A percentile compares a stretch with the other conserved stretches of the same genome.
These are phyloP conservation scores for Zosterops borbonicus DNA, from an alignment of 2,113 vertebrate genomes.

Conservation along the genomic window DNA sequence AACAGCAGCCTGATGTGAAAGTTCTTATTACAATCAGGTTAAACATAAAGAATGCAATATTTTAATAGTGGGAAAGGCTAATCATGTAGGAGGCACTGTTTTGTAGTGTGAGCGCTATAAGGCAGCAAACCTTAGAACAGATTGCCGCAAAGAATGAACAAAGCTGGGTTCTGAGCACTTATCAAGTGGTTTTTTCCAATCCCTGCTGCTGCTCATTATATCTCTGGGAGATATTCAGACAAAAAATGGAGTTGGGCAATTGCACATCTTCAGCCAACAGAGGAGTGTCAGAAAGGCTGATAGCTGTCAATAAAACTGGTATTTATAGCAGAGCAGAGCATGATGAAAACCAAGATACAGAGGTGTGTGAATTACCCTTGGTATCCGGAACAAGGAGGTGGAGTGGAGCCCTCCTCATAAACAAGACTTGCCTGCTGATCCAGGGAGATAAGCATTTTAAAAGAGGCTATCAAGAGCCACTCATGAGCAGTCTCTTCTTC, in stretches of 20 bases:
- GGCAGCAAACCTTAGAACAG: not conserved
- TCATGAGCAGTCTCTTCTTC: constrained; percentile 1
- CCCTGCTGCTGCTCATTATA: not conserved
- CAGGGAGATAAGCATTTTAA: constrained; percentile 42
- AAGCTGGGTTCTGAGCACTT: not conserved
- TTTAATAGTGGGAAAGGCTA: not conserved
- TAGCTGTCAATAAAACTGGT: not conserved
- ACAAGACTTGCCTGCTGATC: not conserved
- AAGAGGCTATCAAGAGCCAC: constrained; percentile 34
- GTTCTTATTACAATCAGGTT: not conserved
- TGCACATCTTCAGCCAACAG: constrained; percentile 10
- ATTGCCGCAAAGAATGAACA: not conserved
- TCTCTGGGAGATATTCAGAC: not conserved
- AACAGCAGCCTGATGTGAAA: not conserved
- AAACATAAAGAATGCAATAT: not conserved
- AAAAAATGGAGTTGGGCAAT: not conserved
- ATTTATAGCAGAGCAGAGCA: constrained; percentile 2
- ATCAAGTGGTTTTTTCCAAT: not conserved
- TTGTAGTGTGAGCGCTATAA: not conserved
- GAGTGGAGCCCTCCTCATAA: not conserved
- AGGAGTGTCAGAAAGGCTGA: not conserved
- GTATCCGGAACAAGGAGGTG: not conserved
- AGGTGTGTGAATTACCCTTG: constrained; percentile 4
- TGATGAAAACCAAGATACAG: constrained; percentile 9
- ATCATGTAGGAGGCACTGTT: not conserved